phyloP scores from a whole-genome alignment of 2,888 invertebrate species.

The Hyposoter dolosus region DNA sequence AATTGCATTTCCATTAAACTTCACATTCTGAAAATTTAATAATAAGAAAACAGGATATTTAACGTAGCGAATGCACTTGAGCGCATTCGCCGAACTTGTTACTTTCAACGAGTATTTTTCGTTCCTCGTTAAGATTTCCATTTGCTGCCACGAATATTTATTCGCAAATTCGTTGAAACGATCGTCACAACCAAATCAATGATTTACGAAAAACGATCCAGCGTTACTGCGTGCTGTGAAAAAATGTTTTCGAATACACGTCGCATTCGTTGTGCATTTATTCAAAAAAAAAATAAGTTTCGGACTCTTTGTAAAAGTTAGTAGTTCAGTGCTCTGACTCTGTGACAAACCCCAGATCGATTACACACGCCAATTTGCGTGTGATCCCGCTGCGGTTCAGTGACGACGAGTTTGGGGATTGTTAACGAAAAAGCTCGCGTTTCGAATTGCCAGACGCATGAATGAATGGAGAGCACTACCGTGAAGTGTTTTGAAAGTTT shows the following conservation, averaged over 20 bases:
- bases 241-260: background rate
- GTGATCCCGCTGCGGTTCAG: slow-evolving; percentile 14
- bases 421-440: slow-evolving; percentile 50
- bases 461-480: slow-evolving; percentile 10
- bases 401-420: slow-evolving; percentile 30
- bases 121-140: background rate
- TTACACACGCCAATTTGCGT: slow-evolving; percentile 60
- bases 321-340: slow-evolving; percentile 6
- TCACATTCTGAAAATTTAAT: background rate
- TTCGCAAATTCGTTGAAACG: background rate
- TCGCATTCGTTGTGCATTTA: background rate
- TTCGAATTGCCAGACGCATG: slow-evolving; percentile 48
- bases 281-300: background rate
- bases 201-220: background rate
- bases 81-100: background rate
- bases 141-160: background rate
- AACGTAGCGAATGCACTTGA: background rate
- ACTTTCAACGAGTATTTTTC: background rate
- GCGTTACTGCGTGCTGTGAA: background rate
- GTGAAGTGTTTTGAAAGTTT: background rate
- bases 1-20: background rate
- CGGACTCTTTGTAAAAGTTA: background rate
- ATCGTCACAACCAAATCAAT: background rate
- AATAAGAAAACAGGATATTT: background rate
- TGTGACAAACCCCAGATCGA: slow-evolving; percentile 33